Base-by-base conservation (phyloP, 2,113 vertebrate genomes). In the Nerophis ophidion region DNA sequence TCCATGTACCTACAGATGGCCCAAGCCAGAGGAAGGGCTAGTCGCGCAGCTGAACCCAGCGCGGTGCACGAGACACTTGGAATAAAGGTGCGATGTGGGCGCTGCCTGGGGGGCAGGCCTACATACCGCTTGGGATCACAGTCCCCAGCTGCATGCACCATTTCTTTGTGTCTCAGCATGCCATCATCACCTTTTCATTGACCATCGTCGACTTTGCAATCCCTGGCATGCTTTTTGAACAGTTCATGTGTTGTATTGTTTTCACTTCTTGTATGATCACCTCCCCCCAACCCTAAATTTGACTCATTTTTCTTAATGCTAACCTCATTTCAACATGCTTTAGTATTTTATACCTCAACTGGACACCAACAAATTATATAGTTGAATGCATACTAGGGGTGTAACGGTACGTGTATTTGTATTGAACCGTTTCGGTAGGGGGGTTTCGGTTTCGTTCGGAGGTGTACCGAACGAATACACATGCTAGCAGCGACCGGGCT, bases 11-110 rank as follows among this genome's bases (percentile, higher is more conserved):
- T 91, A 83, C 96, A 94, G 89, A 89, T 81, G 86, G 87, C 92
- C 77, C 91, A 89, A 89, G 89, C 88, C 77, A 92, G 89, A 92
- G 95, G 95, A 89, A 92, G 91, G 86, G 90, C 93, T 82, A 94
- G 89, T 91, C 93, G 95, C 79, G 93, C 94, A 60, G 81, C 93
- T 48, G 93, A 96, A 67, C 53, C 88, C 82, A 90, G 87, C 76
- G 86, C 85, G 70, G 92, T 85, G 86, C 91, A 92, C 70, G 93
- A 93, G 79, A 92, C 93, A 81, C 88, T 92, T 69, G 92, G 93
- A 79, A 89, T 91, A 74, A 93, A 98, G 96, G 96, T 98, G 94
- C 91, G 92, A 82, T 85, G 85, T 76, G 68, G 81, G 82, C 87
- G 55, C 63, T 66, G 68, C 67, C 74, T 73, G 74, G 70, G 70